Evolutionary conservation across 2,113 vertebrate genomes (phyloP).

Genomic region (Aldabrachelys gigantea): DNA sequence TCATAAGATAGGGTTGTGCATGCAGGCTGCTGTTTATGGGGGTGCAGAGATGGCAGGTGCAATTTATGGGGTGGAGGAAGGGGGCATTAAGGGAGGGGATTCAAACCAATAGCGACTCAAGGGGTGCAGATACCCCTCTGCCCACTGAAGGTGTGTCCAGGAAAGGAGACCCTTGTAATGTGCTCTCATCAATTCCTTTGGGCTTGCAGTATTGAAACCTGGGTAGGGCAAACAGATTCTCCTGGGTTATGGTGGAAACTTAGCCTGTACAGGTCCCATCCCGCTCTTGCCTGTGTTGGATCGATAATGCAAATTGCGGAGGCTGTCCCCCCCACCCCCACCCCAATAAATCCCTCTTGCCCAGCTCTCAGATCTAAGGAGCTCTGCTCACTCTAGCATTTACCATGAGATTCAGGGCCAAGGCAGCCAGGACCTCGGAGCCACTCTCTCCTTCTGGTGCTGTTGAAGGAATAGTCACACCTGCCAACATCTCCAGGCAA

Average conservation of each 20-base stretch:
- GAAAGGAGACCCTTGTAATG: background rate
- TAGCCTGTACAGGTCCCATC: no score
- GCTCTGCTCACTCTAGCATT: no score
- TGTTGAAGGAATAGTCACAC: no score
- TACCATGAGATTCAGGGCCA: no score
- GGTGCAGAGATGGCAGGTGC: background rate
- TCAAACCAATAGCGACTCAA: background rate
- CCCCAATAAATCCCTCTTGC: no score
- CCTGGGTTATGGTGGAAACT: background rate
- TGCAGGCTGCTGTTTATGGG: background rate
- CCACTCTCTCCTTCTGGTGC: no score
- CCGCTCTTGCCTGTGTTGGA: no score
- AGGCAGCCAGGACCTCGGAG: no score
- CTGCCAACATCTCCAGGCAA: no score
- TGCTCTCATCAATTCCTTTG: background rate
- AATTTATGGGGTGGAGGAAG: background rate
- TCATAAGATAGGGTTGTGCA: background rate
- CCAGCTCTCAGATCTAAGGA: no score
- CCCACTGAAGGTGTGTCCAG: background rate
- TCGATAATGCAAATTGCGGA: background rate
- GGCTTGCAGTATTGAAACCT: background rate
- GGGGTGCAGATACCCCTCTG: background rate
- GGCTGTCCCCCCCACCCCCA: no score
- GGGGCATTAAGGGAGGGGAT: background rate
- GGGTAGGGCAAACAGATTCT: background rate